Evolutionary conservation across 2,113 vertebrate species (phyloP).

Genomic region (Oncorhynchus keta): DNA sequence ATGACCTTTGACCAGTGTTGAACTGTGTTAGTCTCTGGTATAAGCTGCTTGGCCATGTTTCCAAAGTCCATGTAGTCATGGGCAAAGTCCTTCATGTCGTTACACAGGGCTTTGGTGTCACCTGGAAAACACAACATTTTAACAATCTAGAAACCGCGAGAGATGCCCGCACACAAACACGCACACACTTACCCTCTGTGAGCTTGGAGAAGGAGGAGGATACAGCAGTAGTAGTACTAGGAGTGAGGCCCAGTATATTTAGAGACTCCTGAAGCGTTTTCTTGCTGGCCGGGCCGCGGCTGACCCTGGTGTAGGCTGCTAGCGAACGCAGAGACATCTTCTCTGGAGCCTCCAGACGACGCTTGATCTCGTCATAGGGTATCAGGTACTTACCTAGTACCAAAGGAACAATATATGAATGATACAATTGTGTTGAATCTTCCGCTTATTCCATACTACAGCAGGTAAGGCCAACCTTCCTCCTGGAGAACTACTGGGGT

Average conservation of each 20-base stretch:
- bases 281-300: constrained; percentile 78
- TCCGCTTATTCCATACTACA: neutral
- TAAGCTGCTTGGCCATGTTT: constrained; percentile 77
- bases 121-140: constrained; percentile 50
- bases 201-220: constrained; percentile 81
- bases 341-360: constrained; percentile 75
- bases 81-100: constrained; percentile 77
- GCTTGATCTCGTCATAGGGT: constrained; percentile 76
- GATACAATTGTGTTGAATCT: neutral
- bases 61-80: constrained; percentile 75
- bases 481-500: too few relatives aligned
- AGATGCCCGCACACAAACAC: neutral
- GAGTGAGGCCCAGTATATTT: constrained; percentile 72
- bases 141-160: constrained; percentile 3
- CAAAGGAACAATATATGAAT: neutral
- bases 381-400: constrained; percentile 73
- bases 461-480: neutral
- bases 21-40: constrained; percentile 76
- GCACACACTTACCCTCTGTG: constrained; percentile 68
- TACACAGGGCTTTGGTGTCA: constrained; percentile 73
- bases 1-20: constrained; percentile 83
- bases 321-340: constrained; percentile 80
- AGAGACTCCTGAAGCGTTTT: constrained; percentile 74
- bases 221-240: constrained; percentile 78
- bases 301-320: constrained; percentile 78